Base-by-base conservation (phyloP, 2,113 vertebrate species). In the Morone chrysops region DNA sequence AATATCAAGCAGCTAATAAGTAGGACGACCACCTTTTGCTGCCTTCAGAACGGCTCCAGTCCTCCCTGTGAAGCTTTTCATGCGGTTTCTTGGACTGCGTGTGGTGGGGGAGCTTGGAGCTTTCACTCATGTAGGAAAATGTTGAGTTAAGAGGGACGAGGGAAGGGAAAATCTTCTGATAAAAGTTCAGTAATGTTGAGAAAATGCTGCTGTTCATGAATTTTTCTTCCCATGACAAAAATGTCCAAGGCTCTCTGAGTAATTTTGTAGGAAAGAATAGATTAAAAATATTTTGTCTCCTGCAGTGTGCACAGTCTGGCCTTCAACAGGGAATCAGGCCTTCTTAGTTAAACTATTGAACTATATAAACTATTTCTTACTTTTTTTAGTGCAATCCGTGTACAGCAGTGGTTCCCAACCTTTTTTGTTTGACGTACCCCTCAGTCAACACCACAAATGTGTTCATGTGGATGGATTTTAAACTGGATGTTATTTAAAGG, bases 1-100 rank as follows among this genome's bases (percentile, higher is more conserved):
- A 62, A 61, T 72, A 80, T 86, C 73, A 89, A 76, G 82, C 84
- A 71, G 85, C 66, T 84, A 38, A 70, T 86, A 71, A 85, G 75
- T 54, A 74, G 43, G 61, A 71, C 20, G 17, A 9, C 73, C 80
- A 68, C 54, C 14, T 51, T 67, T 67, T 6, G 12, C 41, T 25
- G 68, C 10, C 70, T 50, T 65, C 75, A 16, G 56, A 70, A 4
- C 56, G 1, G 59, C 74, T 63, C 22, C 69, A 2, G 79, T 36
- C 18, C 20, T 76, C 38, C 45, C 66, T 1, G 54, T 1, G 50
- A 79, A 0, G 62, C 70, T 47, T 75, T 31, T 62, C 75, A 53
- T 43, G 70, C 18, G 1, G 54, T 12, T 61, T 71, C 76, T 38
- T 48, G 65, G 69, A 60, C 70, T 17, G 53, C 31, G 36, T 57